These are phyloP conservation scores for Cryptoleucopteryx plumbea DNA, from an alignment of 2,113 vertebrate species.

Conservation along the genomic window DNA sequence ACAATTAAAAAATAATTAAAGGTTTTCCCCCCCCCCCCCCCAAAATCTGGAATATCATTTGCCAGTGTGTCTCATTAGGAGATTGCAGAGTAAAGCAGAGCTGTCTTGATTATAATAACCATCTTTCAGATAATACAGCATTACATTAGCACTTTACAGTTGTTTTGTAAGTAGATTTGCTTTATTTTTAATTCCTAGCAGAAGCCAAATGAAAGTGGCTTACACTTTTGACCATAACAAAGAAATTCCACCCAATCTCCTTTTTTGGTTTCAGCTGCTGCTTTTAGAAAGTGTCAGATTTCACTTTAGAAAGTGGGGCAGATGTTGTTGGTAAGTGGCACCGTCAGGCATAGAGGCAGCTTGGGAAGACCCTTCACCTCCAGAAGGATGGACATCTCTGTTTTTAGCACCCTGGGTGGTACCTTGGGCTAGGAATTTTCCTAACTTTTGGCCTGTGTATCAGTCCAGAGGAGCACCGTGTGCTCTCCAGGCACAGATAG, in stretches of 20 bases:
- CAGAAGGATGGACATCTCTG: background rate
- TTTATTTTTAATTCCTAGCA: constrained; percentile 27
- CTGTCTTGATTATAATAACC: constrained; percentile 55
- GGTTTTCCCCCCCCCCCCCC: too few species aligned
- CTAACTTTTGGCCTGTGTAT: background rate
- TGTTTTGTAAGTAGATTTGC: constrained; percentile 21
- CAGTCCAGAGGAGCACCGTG: background rate
- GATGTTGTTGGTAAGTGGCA: background rate
- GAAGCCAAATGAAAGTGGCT: background rate
- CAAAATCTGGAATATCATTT: background rate
- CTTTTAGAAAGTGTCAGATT: background rate
- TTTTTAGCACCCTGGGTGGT: background rate
- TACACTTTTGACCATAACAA: background rate
- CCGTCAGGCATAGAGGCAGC: accelerated
- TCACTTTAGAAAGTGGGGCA: too few species aligned
- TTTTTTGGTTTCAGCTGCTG: background rate
- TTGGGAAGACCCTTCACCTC: background rate
- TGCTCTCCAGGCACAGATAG: background rate
- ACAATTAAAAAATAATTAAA: too few species aligned
- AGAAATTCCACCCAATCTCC: background rate
- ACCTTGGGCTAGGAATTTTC: background rate
- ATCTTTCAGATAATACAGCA: constrained; percentile 25
- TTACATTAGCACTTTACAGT: constrained; percentile 1
- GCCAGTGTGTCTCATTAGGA: constrained; percentile 34
- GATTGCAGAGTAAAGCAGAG: background rate